Evolutionary conservation across 2,797 vertebrate species (phyloP), one percentile per base, ranked within the genome.

Genomic region (Tenualosa ilisha): DNA sequence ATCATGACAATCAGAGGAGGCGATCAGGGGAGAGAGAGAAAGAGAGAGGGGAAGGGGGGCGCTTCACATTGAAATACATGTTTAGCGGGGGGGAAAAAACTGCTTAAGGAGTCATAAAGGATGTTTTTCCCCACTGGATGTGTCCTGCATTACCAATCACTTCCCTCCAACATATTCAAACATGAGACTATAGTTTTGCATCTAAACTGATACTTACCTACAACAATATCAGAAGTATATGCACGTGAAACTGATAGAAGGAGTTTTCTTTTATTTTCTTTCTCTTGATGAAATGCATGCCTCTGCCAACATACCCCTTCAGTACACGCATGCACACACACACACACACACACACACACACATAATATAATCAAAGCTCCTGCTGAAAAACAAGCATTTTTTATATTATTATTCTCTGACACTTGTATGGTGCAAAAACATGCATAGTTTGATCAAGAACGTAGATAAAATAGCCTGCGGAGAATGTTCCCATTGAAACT

Each of bases 1-100:
- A 79, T 79, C 72, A 79, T 79, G 72, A 46, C 72, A 79, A 79
- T 79, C 72, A 79, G 72, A 8, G 72, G 15, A 22, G 40, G 37
- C 37, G 72, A 79, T 79, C 72, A 79, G 15, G 17, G 37, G 54
- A 56, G 17, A 15, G 37, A 46, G 46, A 49, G 46, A 49, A 2
- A 49, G 46, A 49, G 46, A 49, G 46, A 49, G 46, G 3, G 31
- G 43, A 0, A 43, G 68, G 7, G 13, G 40, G 17, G 46, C 40
- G 72, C 40, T 79, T 46, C 40, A 22, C 72, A 79, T n/a, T 79
- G 72, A 40, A 79, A 79, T 79, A 43, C 40, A 79, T 79, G 40
- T 79, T 46, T 79, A 56, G 54, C 50, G 9, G 50, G 11, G 46
- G 40, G 17, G 12, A 9, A 22, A 43, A 79, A 40, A 20, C 37